Evolutionary conservation across 2,888 invertebrate genomes (phyloP).

Genomic region (Macrosoma leucophasiata): DNA sequence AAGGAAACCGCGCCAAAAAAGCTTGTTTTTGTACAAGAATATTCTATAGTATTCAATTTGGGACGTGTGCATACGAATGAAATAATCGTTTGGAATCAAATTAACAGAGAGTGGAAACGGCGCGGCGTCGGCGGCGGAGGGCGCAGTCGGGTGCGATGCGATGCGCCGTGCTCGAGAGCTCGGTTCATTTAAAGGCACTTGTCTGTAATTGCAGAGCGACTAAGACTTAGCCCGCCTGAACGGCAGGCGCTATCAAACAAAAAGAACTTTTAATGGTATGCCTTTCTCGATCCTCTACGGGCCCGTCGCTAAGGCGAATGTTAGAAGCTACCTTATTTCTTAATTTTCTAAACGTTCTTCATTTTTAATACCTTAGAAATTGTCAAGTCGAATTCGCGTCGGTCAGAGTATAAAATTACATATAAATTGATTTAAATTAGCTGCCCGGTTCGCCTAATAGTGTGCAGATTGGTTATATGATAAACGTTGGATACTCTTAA

Average conservation of each 20-base stretch:
- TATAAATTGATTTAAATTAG: too few relatives aligned
- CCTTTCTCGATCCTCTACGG: conserved; percentile 43
- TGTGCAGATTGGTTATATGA: conserved; percentile 14
- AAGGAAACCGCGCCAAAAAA: too few relatives aligned
- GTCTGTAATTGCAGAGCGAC: conserved; percentile 72
- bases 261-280: conserved; percentile 67
- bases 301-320: conserved; percentile 28
- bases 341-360: too few relatives aligned
- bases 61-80: conserved; percentile 24
- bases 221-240: conserved; percentile 62
- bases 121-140: conserved; percentile 47
- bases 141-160: conserved; percentile 60
- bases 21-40: too few relatives aligned
- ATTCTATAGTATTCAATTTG: conserved; percentile 3
- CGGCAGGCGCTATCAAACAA: conserved; percentile 59
- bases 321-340: conserved; percentile 33
- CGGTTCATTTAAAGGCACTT: conserved; percentile 74
- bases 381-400: too few relatives aligned
- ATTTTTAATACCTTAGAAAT: too few relatives aligned
- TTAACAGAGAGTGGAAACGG: conserved; percentile 54
- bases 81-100: conserved; percentile 53
- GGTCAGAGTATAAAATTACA: too few relatives aligned
- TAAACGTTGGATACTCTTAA: conserved; percentile 13
- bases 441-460: not conserved
- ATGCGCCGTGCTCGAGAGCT: conserved; percentile 73